Base-by-base conservation (phyloP, 2,113 vertebrate genomes). In the Gobio gobio region DNA sequence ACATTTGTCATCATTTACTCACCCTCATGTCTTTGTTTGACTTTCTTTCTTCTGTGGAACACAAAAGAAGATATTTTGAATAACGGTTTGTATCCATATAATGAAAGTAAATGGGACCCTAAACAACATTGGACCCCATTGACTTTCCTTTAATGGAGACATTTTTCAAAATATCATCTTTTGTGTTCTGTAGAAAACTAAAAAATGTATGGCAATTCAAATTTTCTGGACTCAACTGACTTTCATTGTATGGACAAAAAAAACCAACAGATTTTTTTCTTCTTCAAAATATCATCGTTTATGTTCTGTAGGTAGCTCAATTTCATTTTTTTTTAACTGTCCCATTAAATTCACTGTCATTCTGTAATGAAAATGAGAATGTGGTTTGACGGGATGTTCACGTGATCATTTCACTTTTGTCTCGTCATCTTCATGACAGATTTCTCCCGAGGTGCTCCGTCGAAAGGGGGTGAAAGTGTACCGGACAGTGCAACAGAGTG, bases 391-490 rank as follows among this genome's bases (percentile, higher is more conserved):
- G 24, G 49, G 10, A 64, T 13, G 9, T 63, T 10, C 72, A 56
- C 45, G 6, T 10, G 1, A 54, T 24, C 13, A 26, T 45, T 47
- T 36, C 4, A 20, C 74, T 75, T 24, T 12, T 33, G 0, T 45
- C 3, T 45, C 36, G 10, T 63, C 36, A 24, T 66, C 68, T 13
- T 49, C 47, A 14, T 63, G 18, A 5, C 86, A 97, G 96, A 97
- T 97, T 93, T 97, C 96, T 93, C 96, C 96, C 72, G 96, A 97
- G 94, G 93, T 96, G 93, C 94, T 97, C 91, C 95, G 95, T 86
- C 95, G 92, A 80, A 96, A 96, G 93, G 96, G 96, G 87, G 95
- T 97, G 93, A 95, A 95, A 91, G 96, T 97, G 93, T 95, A 97
- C 92, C 94, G 96, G 92, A 95, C 96, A 45, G 95, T 97, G 91